Conservation (phyloP, 2,113 vertebrate species). For the Megaptera novaeangliae region DNA sequence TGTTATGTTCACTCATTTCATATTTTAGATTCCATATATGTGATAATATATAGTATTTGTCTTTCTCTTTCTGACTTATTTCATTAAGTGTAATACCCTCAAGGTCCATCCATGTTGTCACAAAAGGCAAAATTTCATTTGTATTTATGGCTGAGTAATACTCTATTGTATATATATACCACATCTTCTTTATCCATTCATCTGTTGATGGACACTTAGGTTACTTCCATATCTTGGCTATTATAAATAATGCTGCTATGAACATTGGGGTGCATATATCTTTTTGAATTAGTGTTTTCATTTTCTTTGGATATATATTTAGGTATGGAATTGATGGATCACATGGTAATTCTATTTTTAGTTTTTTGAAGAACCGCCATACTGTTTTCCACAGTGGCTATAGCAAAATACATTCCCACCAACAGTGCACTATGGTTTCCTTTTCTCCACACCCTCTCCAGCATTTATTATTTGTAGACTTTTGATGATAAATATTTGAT, state of each 20-base stretch:
- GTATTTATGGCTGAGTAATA: background rate
- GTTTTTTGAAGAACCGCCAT: background rate
- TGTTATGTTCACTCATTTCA: background rate
- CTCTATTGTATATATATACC: background rate
- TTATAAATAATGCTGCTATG: background rate
- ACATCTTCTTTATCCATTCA: background rate
- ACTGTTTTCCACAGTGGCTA: background rate
- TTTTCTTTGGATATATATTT: background rate
- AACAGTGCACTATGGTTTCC: background rate
- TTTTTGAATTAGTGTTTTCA: background rate
- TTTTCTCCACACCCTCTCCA: no score
- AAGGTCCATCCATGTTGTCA: background rate
- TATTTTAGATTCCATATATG: background rate
- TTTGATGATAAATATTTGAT: background rate
- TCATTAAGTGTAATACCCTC: background rate
- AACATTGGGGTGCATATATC: background rate
- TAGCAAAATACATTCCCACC: background rate
- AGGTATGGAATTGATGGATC: background rate
- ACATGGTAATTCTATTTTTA: background rate
- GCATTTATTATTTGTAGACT: background rate
- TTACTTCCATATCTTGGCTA: background rate
- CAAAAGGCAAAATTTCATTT: background rate
- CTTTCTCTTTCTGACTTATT: background rate
- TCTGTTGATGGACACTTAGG: background rate
- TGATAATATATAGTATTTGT: background rate